phyloP scores from a whole-genome alignment of 2,797 vertebrate species.

The Graptemys geographica region DNA sequence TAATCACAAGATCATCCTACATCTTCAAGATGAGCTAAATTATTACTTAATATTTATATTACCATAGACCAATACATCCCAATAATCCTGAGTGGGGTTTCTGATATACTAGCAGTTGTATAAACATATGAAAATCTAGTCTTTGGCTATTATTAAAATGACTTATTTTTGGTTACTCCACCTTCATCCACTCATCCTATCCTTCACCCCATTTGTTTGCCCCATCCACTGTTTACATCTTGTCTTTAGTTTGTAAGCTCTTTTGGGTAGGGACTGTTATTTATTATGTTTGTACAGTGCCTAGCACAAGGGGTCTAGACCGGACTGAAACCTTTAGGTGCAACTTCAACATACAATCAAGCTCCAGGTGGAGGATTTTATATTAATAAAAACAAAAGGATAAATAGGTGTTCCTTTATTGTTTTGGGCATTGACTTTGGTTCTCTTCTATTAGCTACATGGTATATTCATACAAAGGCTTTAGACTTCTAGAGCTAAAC shows the following conservation, averaged over 20 bases:
- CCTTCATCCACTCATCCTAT: background rate
- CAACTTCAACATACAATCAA: background rate
- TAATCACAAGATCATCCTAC: background rate
- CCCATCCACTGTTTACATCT: background rate
- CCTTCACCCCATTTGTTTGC: background rate
- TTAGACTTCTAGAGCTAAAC: background rate
- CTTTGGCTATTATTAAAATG: background rate
- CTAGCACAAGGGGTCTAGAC: background rate
- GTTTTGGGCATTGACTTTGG: background rate
- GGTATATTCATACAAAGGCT: background rate
- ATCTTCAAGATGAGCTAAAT: background rate
- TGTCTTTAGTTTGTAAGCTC: background rate
- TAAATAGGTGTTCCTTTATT: background rate
- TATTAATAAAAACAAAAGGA: background rate
- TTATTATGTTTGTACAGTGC: background rate
- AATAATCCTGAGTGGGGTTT: background rate
- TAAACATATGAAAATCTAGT: rapidly evolving
- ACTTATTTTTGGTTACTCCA: background rate
- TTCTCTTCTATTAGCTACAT: background rate
- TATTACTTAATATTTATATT: background rate
- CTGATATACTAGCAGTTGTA: background rate
- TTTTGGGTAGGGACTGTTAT: background rate
- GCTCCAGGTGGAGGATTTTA: background rate
- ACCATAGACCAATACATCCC: background rate
- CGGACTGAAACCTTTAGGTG: background rate